Conservation (phyloP, 1,140 invertebrate genomes). For the Sycophila sp. region DNA sequence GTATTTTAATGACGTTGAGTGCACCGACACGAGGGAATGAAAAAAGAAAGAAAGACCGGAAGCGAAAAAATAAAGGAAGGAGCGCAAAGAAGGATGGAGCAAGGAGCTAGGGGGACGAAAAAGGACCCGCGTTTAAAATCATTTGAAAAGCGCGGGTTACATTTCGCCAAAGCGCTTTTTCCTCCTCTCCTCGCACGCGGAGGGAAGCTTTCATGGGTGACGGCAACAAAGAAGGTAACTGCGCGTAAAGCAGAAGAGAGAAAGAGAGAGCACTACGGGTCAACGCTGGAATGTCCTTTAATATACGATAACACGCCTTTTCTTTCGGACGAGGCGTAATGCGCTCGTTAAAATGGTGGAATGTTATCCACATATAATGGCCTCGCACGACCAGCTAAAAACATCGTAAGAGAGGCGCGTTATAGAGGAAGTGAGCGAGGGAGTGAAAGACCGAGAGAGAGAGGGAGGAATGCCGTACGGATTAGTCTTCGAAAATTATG, state of each 20-base stretch:
- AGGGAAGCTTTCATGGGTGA: background rate
- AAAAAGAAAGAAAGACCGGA: background rate
- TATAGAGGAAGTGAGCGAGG: background rate
- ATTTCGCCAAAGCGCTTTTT: background rate
- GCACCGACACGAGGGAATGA: too few relatives aligned
- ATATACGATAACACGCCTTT: slow-evolving; percentile 19
- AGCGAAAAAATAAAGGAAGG: background rate
- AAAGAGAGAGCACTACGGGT: too few relatives aligned
- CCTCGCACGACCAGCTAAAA: background rate
- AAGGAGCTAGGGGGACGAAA: background rate
- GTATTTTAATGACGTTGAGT: slow-evolving; percentile 2
- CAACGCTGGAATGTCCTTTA: slow-evolving; percentile 26
- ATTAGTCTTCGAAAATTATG: too few relatives aligned
- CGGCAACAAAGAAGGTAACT: slow-evolving; percentile 13
- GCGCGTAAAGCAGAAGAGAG: background rate
- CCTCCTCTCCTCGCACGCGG: background rate
- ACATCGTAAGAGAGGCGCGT: background rate
- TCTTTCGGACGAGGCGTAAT: slow-evolving; percentile 1
- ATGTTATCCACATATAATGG: slow-evolving; percentile 2
- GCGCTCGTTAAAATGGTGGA: slow-evolving; percentile 19
- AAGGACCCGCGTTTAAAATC: background rate
- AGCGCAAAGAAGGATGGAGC: background rate
- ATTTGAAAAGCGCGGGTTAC: slow-evolving; percentile 1
- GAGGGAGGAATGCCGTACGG: too few relatives aligned
- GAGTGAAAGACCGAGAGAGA: background rate